Evolutionary conservation across 2,888 invertebrate species (phyloP).

Genomic region (Drosophila imparisetae): DNA sequence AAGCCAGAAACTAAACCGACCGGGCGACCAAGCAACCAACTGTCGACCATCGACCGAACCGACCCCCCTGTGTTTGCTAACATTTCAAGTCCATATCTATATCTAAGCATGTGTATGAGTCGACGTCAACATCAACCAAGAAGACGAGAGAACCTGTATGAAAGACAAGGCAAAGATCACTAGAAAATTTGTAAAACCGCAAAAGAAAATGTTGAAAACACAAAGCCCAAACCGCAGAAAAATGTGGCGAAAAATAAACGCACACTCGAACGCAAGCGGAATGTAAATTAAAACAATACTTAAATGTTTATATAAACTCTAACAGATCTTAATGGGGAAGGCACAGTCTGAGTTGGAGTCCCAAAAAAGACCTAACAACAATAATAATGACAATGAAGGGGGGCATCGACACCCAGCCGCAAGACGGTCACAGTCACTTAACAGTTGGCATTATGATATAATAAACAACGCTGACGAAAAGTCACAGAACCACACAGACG

Average conservation of each 20-base stretch:
- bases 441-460: slow-evolving; percentile 71
- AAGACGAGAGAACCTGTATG: slow-evolving; percentile 71
- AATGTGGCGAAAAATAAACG: slow-evolving; percentile 50
- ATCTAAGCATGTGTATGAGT: slow-evolving; percentile 73
- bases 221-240: slow-evolving; percentile 69
- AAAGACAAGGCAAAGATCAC: slow-evolving; percentile 68
- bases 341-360: slow-evolving; percentile 32
- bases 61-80: slow-evolving; percentile 71
- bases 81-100: slow-evolving; percentile 73
- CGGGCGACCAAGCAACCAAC: slow-evolving; percentile 50
- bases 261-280: slow-evolving; percentile 36
- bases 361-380: slow-evolving; percentile 35
- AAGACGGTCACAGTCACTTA: slow-evolving; percentile 73
- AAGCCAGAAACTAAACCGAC: slow-evolving; percentile 53
- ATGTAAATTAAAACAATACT: slow-evolving; percentile 73
- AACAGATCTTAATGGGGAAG: slow-evolving; percentile 61
- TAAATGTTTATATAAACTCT: slow-evolving; percentile 57
- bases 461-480: slow-evolving; percentile 60
- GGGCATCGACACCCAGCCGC: slow-evolving; percentile 62
- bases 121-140: slow-evolving; percentile 43
- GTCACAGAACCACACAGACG: slow-evolving; percentile 22
- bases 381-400: slow-evolving; percentile 20
- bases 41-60: slow-evolving; percentile 32
- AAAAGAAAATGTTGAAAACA: slow-evolving; percentile 74
- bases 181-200: slow-evolving; percentile 75